A percentile compares a stretch with the other conserved stretches of the same genome.
These are phyloP conservation scores for Tinea trinotella DNA, from an alignment of 2,888 invertebrate species.

Conservation along the genomic window DNA sequence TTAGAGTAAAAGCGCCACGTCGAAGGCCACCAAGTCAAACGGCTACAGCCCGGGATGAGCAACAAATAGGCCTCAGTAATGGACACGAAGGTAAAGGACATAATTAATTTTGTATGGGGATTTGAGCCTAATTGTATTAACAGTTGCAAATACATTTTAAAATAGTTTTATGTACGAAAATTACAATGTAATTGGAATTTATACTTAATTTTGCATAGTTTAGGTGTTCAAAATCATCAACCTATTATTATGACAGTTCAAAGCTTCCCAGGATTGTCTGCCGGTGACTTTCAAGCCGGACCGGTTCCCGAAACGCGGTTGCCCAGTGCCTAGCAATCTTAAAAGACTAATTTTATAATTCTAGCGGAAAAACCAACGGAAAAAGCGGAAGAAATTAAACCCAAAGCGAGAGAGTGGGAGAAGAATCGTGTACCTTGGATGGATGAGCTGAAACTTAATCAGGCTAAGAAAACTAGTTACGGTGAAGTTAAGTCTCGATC, in stretches of 20 bases:
- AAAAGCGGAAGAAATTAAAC: constrained; percentile 66
- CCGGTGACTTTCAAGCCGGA: constrained; percentile 32
- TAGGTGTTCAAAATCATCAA: too few relatives aligned
- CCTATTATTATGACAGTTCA: too few relatives aligned
- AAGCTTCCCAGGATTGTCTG: too few relatives aligned
- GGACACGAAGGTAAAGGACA: constrained; percentile 39
- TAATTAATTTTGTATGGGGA: too few relatives aligned
- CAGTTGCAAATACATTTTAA: too few relatives aligned
- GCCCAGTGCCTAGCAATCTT: too few relatives aligned
- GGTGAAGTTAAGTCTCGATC: constrained; percentile 42
- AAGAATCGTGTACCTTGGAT: constrained; percentile 85
- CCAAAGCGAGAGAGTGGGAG: constrained; percentile 79
- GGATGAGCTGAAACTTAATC: constrained; percentile 84
- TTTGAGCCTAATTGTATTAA: too few relatives aligned
- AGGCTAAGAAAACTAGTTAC: constrained; percentile 76
- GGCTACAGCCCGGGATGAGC: constrained; percentile 54
- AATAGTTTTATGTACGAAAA: too few relatives aligned
- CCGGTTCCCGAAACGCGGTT: too few relatives aligned
- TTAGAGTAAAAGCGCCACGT: constrained; percentile 71
- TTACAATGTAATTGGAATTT: too few relatives aligned
- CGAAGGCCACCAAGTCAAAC: constrained; percentile 74
- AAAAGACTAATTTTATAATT: too few relatives aligned
- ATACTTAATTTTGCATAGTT: too few relatives aligned
- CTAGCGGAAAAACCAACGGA: constrained; percentile 25
- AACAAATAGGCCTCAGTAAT: constrained; percentile 56